phyloP scores from a whole-genome alignment of 2,113 vertebrate species.

The Ranitomeya variabilis region DNA sequence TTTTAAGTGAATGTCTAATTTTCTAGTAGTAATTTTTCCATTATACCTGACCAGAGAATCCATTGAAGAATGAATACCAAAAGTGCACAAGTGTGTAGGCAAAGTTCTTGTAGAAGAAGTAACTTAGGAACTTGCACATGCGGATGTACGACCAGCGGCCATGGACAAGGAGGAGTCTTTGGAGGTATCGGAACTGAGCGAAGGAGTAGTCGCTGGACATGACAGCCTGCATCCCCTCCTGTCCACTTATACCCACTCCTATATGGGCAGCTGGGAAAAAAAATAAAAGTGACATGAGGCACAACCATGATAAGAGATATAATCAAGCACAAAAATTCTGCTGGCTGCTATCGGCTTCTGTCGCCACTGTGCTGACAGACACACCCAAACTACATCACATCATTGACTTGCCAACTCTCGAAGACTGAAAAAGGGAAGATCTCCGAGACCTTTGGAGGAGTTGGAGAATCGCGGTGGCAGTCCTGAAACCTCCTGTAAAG shows the following conservation, averaged over 20 bases:
- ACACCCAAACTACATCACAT: neutral
- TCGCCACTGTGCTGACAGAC: neutral
- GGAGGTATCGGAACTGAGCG: slow-evolving; percentile 89
- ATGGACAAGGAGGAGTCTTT: slow-evolving; percentile 92
- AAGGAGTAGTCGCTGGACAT: slow-evolving; percentile 98
- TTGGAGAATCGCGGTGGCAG: too few species aligned
- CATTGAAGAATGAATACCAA: slow-evolving; percentile 97
- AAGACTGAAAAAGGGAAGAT: too few species aligned
- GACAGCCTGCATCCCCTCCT: slow-evolving; percentile 98
- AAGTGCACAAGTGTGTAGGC: slow-evolving; percentile 94
- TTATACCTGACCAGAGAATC: slow-evolving; percentile 92
- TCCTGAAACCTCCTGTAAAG: too few species aligned
- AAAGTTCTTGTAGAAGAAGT: slow-evolving; percentile 98
- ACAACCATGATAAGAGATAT: neutral
- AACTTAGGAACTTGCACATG: slow-evolving; percentile 98
- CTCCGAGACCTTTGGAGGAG: too few species aligned
- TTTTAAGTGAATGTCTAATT: neutral
- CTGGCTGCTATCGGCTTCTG: neutral
- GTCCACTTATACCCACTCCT: slow-evolving; percentile 95
- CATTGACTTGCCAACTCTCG: too few species aligned
- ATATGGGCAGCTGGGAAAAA: slow-evolving; percentile 88
- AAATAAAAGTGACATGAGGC: neutral
- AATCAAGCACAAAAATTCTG: neutral
- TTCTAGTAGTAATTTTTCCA: neutral
- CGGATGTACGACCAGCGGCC: slow-evolving; percentile 98